phyloP scores from a whole-genome alignment of 2,113 vertebrate genomes.

The Callionymus lyra region DNA sequence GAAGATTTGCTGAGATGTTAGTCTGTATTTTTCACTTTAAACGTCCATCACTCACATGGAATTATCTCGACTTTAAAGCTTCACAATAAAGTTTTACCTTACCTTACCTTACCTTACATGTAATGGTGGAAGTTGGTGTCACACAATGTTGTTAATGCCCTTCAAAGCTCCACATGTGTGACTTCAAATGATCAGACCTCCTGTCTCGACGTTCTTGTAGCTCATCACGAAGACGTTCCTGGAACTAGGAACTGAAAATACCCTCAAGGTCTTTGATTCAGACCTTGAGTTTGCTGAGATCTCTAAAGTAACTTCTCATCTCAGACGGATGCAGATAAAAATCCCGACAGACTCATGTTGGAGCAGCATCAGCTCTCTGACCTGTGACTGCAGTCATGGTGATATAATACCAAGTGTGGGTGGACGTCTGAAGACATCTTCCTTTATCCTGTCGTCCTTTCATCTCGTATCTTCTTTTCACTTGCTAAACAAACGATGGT shows the following conservation, averaged over 20 bases:
- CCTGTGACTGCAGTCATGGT: neutral
- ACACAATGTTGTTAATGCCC: constrained; percentile 38
- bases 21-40: too few relatives aligned
- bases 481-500: too few relatives aligned
- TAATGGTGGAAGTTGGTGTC: constrained; percentile 8
- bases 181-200: constrained; percentile 20
- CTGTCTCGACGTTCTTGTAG: constrained; percentile 13
- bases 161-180: constrained; percentile 5
- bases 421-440: constrained; percentile 7
- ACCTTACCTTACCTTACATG: too few relatives aligned
- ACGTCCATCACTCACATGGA: too few relatives aligned
- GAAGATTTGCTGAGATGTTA: too few relatives aligned
- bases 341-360: constrained; percentile 1
- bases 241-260: too few relatives aligned
- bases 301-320: neutral
- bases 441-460: too few relatives aligned
- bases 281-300: too few relatives aligned
- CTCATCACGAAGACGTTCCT: constrained; percentile 14
- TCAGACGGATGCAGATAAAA: constrained; percentile 9
- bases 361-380: too few relatives aligned
- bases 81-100: too few relatives aligned
- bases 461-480: constrained; percentile 1
- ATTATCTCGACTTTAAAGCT: too few relatives aligned
- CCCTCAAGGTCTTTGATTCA: too few relatives aligned
- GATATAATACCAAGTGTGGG: constrained; percentile 7